Percentiles rank a stretch among this genome's conserved stretches.
phyloP scores from a whole-genome alignment of 2,113 vertebrate species.

The Apistogramma diplotaenia region DNA sequence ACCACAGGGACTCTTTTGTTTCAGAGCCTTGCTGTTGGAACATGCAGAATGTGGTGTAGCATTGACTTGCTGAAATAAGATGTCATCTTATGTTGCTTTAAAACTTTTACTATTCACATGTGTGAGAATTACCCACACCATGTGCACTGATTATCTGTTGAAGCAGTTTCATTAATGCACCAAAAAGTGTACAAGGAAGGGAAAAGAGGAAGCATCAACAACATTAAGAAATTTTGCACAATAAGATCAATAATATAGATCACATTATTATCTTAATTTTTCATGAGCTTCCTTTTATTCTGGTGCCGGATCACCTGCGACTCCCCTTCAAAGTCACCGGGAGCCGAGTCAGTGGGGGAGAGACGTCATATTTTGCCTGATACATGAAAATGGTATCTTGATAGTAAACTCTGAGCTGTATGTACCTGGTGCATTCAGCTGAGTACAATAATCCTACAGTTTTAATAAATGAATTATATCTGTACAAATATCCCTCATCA shows the following conservation, averaged over 20 bases:
- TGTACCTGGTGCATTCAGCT: neutral
- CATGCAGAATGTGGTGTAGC: too few relatives aligned
- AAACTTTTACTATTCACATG: neutral
- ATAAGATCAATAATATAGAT: neutral
- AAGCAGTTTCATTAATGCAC: neutral
- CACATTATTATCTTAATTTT: neutral
- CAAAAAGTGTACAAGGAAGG: neutral
- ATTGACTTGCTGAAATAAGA: too few relatives aligned
- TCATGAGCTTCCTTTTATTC: neutral
- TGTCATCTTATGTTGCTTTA: neutral
- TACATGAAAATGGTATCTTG: neutral
- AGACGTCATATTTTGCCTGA: neutral
- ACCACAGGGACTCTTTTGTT: neutral
- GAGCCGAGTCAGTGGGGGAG: neutral
- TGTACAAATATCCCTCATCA: too few relatives aligned
- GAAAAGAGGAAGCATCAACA: neutral
- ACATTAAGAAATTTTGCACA: neutral
- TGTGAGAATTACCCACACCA: neutral
- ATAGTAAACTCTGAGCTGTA: neutral
- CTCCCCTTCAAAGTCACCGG: neutral
- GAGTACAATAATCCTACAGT: too few relatives aligned
- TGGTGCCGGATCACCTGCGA: neutral
- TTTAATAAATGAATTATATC: too few relatives aligned
- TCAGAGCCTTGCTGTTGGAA: too few relatives aligned
- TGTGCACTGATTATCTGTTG: neutral